phyloP scores from a whole-genome alignment of 1,140 invertebrate species.

The Lasaia peninsularis region DNA sequence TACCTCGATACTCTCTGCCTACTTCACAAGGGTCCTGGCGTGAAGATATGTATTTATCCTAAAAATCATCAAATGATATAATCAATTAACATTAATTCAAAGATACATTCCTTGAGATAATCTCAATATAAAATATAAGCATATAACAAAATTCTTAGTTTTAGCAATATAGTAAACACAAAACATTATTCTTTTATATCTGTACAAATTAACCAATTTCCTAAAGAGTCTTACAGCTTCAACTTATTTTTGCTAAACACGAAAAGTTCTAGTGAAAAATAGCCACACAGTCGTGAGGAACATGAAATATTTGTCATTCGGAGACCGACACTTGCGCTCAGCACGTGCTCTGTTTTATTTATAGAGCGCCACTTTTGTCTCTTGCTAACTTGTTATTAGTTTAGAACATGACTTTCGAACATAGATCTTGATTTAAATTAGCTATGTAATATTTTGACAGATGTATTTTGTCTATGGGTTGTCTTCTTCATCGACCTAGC shows the following conservation, averaged over 20 bases:
- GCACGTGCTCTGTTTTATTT: constrained; percentile 17
- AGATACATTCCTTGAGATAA: too few relatives aligned
- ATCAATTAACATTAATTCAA: too few relatives aligned
- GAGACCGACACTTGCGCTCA: constrained; percentile 13
- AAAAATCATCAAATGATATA: too few relatives aligned
- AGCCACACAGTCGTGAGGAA: background rate
- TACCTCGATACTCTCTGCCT: too few relatives aligned
- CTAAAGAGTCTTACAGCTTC: background rate
- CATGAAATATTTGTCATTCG: constrained; percentile 9
- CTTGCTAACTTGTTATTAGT: constrained; percentile 1
- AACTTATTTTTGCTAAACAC: constrained; percentile 1
- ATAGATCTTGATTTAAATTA: background rate
- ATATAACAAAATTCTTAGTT: too few relatives aligned
- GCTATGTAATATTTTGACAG: background rate
- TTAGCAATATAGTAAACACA: too few relatives aligned
- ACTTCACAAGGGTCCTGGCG: too few relatives aligned
- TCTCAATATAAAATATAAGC: too few relatives aligned
- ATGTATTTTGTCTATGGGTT: background rate
- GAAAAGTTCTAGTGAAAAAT: constrained; percentile 3
- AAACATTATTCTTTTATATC: too few relatives aligned
- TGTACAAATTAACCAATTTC: background rate
- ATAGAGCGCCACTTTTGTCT: constrained; percentile 3
- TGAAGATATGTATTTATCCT: too few relatives aligned
- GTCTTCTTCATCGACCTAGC: background rate
- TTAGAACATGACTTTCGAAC: constrained; percentile 7